Base-by-base conservation (phyloP, 2,888 invertebrate genomes). In the Tachina lurida region DNA sequence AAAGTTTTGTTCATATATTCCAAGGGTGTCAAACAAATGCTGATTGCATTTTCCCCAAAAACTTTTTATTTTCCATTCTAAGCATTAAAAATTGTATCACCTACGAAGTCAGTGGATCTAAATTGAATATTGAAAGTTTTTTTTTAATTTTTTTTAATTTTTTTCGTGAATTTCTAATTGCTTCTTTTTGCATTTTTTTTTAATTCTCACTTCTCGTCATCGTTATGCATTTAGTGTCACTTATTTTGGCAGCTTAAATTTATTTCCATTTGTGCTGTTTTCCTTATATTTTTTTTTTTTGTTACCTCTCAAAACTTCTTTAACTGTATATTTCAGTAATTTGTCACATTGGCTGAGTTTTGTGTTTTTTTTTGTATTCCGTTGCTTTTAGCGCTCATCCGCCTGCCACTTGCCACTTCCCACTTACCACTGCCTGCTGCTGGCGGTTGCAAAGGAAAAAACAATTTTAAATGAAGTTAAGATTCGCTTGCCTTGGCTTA, bases 321-420 rank as follows among this genome's bases (percentile, higher is more conserved):
- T 73, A 73, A 80, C 63, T 77, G 67, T 76, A 81, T 63, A n/a
- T 71, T 70, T 41, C 52, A 73, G 60, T 77, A 86, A 86, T 86
- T 81, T 80, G 80, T 81, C 70, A 84, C 76, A 81, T 84, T 77
- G 77, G 76, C 41, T 75, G 83, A 54, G 49, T 84, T 86, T 80
- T n/a, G 15, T 12, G 22, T n/a, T 39, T 22, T 56, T 68, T 31
- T 22, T 5, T 1, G 17, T 49, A 15, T 41, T 70, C 70, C 52
- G 54, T 54, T 78, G 70, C 70, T 62, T 76, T 76, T 54, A 54
- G 54, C 22, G 71, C 41, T 71, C 52, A 58, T 58, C 54, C 56
- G 68, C 54, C 70, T 70, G 17, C 15, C 19, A 17, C 45, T 75
- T 70, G 17, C 15, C 19, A 17, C 45, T 31, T 31, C 3, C 31